Percentiles rank a stretch among this genome's conserved stretches.
Conservation (phyloP, 2,797 vertebrate species). For the Hydrocynus forskahlii region DNA sequence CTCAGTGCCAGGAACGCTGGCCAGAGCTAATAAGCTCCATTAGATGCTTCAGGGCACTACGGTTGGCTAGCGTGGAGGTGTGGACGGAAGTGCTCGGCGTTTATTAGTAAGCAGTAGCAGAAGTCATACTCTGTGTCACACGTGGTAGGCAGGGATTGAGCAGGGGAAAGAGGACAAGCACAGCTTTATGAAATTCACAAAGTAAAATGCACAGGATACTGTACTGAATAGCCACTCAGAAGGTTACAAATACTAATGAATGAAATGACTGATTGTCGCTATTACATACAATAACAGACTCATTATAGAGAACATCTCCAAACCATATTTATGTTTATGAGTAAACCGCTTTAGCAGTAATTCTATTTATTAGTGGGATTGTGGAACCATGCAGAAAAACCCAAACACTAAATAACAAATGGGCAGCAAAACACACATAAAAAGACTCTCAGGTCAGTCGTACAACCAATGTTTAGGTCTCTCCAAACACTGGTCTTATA, state of each 20-base stretch:
- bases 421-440: no score
- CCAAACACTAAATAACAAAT: background rate
- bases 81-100: slow-evolving; percentile 31
- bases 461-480: no score
- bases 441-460: no score
- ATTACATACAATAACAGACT: no score
- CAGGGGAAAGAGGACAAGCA: background rate
- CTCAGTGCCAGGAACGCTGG: slow-evolving; percentile 45
- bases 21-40: slow-evolving; percentile 56
- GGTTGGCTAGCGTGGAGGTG: slow-evolving; percentile 18
- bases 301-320: no score
- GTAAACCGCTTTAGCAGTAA: no score
- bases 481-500: no score
- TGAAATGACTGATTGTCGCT: background rate
- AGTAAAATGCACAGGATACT: background rate
- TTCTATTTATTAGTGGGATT: no score
- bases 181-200: background rate
- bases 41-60: slow-evolving; percentile 42
- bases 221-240: background rate
- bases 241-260: background rate
- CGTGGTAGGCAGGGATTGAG: slow-evolving; percentile 5
- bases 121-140: slow-evolving; percentile 19
- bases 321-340: no score
- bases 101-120: slow-evolving; percentile 41
- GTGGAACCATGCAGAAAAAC: background rate